Percentiles rank a stretch among this genome's conserved stretches.
Evolutionary conservation across 1,140 invertebrate species (phyloP).

Genomic region (Elymnias hypermnestra): DNA sequence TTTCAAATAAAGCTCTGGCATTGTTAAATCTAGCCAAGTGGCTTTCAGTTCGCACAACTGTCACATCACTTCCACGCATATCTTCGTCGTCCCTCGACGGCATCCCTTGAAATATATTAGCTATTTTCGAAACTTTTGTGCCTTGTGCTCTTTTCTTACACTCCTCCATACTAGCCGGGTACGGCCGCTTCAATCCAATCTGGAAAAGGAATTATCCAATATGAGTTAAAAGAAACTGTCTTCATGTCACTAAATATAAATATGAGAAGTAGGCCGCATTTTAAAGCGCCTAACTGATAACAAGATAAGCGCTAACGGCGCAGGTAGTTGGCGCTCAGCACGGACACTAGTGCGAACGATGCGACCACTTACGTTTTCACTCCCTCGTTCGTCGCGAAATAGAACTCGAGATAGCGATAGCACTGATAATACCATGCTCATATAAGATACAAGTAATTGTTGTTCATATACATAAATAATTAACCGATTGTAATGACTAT

Average conservation of each 20-base stretch:
- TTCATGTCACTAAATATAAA: conserved; percentile 39
- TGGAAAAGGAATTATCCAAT: conserved; percentile 50
- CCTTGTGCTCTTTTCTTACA: conserved; percentile 83
- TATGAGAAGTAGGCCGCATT: conserved; percentile 47
- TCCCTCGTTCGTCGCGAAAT: conserved; percentile 56
- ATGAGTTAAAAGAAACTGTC: conserved; percentile 32
- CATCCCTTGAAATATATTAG: conserved; percentile 89
- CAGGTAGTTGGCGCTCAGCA: conserved; percentile 45
- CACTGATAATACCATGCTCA: conserved; percentile 60
- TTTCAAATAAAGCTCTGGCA: conserved; percentile 94
- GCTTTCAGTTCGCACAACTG: conserved; percentile 90
- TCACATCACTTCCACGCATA: conserved; percentile 77
- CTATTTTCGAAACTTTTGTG: conserved; percentile 92
- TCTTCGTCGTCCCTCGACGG: conserved; percentile 69
- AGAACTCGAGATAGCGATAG: conserved; percentile 69
- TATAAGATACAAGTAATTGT: too few relatives aligned
- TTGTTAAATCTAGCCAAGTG: conserved; percentile 94
- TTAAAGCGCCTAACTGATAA: conserved; percentile 51
- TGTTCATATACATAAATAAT: too few relatives aligned
- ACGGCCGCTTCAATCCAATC: conserved; percentile 67
- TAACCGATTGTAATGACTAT: too few relatives aligned
- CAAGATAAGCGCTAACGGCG: conserved; percentile 48
- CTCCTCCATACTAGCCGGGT: conserved; percentile 78
- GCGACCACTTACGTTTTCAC: conserved; percentile 37
- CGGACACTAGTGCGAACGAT: conserved; percentile 41